Base-by-base conservation (phyloP, 2,797 vertebrate species). In the Lepilemur septentrionalis region DNA sequence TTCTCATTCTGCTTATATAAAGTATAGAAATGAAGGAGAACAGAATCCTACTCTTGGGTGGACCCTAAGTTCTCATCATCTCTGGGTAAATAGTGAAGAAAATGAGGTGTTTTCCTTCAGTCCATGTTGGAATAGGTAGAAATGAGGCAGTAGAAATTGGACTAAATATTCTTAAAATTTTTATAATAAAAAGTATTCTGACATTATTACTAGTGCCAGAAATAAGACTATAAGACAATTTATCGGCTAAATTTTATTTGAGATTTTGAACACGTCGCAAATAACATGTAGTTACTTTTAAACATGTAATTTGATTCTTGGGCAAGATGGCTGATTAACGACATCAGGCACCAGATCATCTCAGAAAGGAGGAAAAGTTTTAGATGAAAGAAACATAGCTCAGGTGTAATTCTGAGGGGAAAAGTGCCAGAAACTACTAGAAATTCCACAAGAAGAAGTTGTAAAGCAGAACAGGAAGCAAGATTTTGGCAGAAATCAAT, bases 91-190 rank as follows among this genome's bases (percentile, higher is more conserved):
- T 96, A 98, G 70, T 95, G 94, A 98, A 97, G 98, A 98, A 96
- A 96, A 97, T 14, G 22, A 81, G 23, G 2, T 85, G 95, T 88
- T 94, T 98, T 96, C 97, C 97, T 99, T 98, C 98, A 97, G 98
- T 98, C 98, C 98, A 84, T 98, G 95, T 98, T 98, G 97, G 98
- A 98, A 97, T 98, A 98, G 89, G 93, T 98, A 97, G 96, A 96
- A 98, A 97, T 97, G 97, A 95, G 92, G 78, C 96, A 97, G 96
- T 97, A 98, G 98, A 98, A 98, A 98, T 95, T 98, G 98, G 9
- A 73, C 30, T 57, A 2, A 50, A 48, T 48, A 5, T 82, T 89
- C 41, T 82, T 69, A 38, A 20, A 8, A 25, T 75, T 46, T 70
- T 50, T 43, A 32, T 32, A 89, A 69, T 82, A n/a, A 38, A 80